Evolutionary conservation across 2,797 vertebrate genomes (phyloP).

Genomic region (Neostethus bicornis): DNA sequence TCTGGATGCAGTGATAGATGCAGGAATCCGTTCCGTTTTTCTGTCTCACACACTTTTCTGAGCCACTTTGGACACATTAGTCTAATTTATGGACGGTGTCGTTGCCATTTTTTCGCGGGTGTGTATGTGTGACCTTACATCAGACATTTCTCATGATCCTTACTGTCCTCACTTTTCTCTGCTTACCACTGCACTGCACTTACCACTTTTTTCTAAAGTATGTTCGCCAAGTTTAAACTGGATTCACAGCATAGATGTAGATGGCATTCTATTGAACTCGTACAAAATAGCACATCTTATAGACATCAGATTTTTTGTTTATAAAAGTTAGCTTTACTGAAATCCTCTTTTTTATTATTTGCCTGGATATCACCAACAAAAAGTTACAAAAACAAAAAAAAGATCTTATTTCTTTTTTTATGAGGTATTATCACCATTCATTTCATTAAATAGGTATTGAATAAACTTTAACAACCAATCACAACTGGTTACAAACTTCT

Average conservation of each 20-base stretch:
- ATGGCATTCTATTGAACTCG: conserved; percentile 23
- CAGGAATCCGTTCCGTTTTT: conserved; percentile 39
- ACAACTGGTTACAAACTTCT: too few species aligned
- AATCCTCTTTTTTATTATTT: too few species aligned
- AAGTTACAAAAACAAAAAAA: too few species aligned
- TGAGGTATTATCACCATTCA: too few species aligned
- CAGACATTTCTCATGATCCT: conserved; percentile 39
- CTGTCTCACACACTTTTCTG: conserved; percentile 39
- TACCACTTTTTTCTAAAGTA: conserved; percentile 6
- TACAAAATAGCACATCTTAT: too few species aligned
- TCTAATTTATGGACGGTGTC: conserved; percentile 45
- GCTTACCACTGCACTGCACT: conserved; percentile 39
- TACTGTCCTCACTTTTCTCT: conserved; percentile 43
- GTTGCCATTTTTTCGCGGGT: conserved; percentile 1
- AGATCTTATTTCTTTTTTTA: too few species aligned
- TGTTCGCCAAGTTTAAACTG: conserved; percentile 22
- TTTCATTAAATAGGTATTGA: too few species aligned
- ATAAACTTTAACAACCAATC: too few species aligned
- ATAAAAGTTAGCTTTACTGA: too few species aligned
- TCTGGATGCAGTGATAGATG: conserved; percentile 53
- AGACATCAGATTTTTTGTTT: too few species aligned
- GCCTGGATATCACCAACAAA: too few species aligned
- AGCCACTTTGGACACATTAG: conserved; percentile 63
- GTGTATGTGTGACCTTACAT: conserved; percentile 31
- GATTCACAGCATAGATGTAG: conserved; percentile 39